These are phyloP conservation scores for Paratilapia polleni DNA, from an alignment of 2,113 vertebrate species.

Conservation along the genomic window DNA sequence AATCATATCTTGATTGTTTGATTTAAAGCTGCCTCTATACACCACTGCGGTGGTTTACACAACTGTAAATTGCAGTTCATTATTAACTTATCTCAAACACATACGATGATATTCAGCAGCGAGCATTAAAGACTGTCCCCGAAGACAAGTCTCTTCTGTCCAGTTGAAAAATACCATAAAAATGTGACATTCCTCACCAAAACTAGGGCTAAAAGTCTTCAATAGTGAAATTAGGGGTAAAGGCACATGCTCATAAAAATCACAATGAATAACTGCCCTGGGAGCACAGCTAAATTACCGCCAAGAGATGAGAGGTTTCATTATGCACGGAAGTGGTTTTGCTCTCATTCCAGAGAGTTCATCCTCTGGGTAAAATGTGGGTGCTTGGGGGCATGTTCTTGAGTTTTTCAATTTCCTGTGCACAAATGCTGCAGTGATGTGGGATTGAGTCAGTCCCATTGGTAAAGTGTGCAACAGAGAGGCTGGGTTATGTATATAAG, in stretches of 20 bases:
- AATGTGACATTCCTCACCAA: not conserved
- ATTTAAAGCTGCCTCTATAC: no score
- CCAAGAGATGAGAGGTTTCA: not conserved
- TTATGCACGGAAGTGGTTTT: not conserved
- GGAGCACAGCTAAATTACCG: not conserved
- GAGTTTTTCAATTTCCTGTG: not conserved
- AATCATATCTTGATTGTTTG: no score
- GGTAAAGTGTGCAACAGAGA: rapidly evolving
- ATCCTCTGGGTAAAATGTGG: not conserved
- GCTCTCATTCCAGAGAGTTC: not conserved
- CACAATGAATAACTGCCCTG: not conserved
- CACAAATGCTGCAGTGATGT: not conserved
- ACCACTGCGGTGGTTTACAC: no score
- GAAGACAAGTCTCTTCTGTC: no score
- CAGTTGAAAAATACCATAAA: not conserved
- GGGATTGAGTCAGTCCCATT: rapidly evolving
- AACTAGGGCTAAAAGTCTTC: not conserved
- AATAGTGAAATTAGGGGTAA: not conserved
- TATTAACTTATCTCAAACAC: no score
- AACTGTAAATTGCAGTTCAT: no score
- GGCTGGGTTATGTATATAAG: not conserved
- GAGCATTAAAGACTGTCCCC: no score
- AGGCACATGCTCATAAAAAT: not conserved
- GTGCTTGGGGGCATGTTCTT: not conserved
- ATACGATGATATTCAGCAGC: no score